Base-by-base conservation (phyloP, 2,888 invertebrate genomes). In the Endotricha flammealis region DNA sequence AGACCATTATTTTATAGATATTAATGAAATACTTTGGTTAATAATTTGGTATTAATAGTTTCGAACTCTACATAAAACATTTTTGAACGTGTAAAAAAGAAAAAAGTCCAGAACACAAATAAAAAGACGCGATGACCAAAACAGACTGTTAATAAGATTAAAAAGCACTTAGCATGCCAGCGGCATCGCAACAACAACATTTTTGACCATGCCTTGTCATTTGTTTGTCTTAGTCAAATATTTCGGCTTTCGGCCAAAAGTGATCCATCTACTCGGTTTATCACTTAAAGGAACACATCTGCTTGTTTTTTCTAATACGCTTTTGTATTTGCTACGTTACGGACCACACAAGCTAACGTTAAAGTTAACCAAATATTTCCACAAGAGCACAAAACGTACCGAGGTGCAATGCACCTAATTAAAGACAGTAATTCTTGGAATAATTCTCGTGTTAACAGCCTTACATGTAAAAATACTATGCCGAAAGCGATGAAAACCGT, bases 401-500 rank as follows among this genome's bases (percentile, higher is more conserved):
- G 9, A 30, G 13, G 27, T 11, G 12, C 5, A 24, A 22, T 13
- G 23, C 11, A n/a, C 32, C 29, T 37, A 37, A 40, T 68, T 71
- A 64, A 59, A 50, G 53, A 53, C 44, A 36, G 54, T 44, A 48
- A 47, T 73, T 70, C 73, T 51, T 42, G 48, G 69, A 70, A 68
- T 46, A 48, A 53, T 49, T 47, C 46, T 41, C 47, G 41, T 47
- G 54, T 47, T 60, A 63, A 61, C 54, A 61, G 51, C 52, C 53
- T 49, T 48, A 42, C 58, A 58, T 41, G 45, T 52, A 70, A 70
- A 66, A 66, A 60, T 59, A 55, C 36, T 33, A 42, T 48, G 42
- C 41, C 52, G 50, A 54, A 61, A 50, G 41, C 47, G 42, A 39
- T 40, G 50, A 50, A 60, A 57, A 55, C 52, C 45, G 56, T 61